These are phyloP conservation scores for Stenoptilia bipunctidactyla DNA, from an alignment of 2,888 invertebrate genomes.

Conservation along the genomic window DNA sequence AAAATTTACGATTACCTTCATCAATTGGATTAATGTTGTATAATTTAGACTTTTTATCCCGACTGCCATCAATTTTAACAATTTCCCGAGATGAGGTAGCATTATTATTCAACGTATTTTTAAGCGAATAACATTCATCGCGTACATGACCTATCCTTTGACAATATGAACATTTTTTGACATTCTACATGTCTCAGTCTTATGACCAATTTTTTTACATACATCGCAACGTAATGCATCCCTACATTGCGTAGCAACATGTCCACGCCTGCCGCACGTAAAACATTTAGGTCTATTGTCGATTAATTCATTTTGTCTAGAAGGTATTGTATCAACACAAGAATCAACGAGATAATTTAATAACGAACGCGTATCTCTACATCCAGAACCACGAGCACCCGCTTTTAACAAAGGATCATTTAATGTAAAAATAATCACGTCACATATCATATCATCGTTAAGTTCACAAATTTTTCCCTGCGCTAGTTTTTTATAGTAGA, in stretches of 20 bases:
- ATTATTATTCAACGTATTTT: not conserved
- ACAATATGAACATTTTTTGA: slow-evolving; percentile 5
- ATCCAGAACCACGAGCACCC: too few relatives aligned
- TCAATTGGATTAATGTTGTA: too few relatives aligned
- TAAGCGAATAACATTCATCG: slow-evolving; percentile 1
- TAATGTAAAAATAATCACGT: slow-evolving; percentile 8
- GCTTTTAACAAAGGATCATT: too few relatives aligned
- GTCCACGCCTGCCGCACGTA: slow-evolving; percentile 4
- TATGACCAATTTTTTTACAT: slow-evolving; percentile 6
- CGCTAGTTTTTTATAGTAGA: slow-evolving; percentile 9
- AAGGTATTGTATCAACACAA: not conserved
- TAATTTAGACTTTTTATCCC: not conserved
- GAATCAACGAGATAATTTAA: too few relatives aligned
- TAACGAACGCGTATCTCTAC: too few relatives aligned
- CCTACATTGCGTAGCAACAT: slow-evolving; percentile 2
- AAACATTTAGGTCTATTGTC: slow-evolving; percentile 5
- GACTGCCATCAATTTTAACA: not conserved
- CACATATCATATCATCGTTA: slow-evolving; percentile 7
- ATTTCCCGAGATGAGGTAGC: not conserved
- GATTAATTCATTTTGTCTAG: not conserved
- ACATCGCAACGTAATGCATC: slow-evolving; percentile 1
- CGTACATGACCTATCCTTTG: slow-evolving; percentile 6
- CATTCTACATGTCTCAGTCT: slow-evolving; percentile 1
- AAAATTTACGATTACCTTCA: too few relatives aligned
- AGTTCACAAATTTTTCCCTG: slow-evolving; percentile 7